Evolutionary conservation across 2,888 invertebrate species (phyloP), one percentile per base, ranked within the genome.

Genomic region (Leuctra nigra): DNA sequence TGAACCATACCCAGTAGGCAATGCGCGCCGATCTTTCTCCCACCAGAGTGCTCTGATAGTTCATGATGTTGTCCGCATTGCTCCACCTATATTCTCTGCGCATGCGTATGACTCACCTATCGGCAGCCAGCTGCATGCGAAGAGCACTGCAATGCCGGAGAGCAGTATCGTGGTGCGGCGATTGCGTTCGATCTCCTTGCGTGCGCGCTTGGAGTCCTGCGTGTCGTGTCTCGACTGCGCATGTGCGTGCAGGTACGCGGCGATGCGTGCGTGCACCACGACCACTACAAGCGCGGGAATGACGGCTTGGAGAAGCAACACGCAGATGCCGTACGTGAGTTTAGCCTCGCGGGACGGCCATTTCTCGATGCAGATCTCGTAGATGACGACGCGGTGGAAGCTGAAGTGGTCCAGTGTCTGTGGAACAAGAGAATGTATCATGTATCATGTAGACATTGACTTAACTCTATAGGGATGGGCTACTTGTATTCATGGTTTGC

Each of bases 121-220:
- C 1, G 81, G 81, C 53, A 81, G 70, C 80, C 80, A 81, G 61
- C 77, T 77, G 36, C 76, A 67, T 1, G 76, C 76, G 65, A 79
- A 80, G 13, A 78, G 73, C 16, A 77, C 67, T 1, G 66, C 66
- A 7, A 68, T 64, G 16, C 67, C 66, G 46, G 67, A 63, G 4
- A 81, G 69, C 14, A 80, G 68, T 20, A 76, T 57, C 6, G 68
- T 68, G 9, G 68, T 68, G 16, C 64, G 58, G 24, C 63, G 64
- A 56, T 68, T 68, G 13, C 68, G 57, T 48, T 63, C 63, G 1
- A 68, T 62, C 59, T 68, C 68, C 23, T 64, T 58, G 13, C 60
- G 29, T 2, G 62, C 62, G 1, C 61, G 38, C 13, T 57, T 46
- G 7, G 60, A 55, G 36, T 59, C 59, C n/a, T 11, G 36, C 18